Percentiles rank a stretch among this genome's conserved stretches.
phyloP scores from a whole-genome alignment of 2,888 invertebrate genomes.

The Andrena haemorrhoa region DNA sequence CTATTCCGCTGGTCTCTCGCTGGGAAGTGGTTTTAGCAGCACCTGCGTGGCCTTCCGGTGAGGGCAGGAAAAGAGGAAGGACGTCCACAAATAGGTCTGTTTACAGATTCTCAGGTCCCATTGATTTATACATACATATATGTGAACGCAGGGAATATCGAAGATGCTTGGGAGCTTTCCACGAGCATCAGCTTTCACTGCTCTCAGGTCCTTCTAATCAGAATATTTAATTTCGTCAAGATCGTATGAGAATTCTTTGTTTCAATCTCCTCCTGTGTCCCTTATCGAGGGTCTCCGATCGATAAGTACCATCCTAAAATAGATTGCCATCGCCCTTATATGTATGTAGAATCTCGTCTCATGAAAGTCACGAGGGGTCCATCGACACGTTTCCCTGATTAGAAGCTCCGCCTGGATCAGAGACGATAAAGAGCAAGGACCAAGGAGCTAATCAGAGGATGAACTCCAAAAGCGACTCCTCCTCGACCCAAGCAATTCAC shows the following conservation, averaged over 20 bases:
- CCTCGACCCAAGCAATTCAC: background rate
- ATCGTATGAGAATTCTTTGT: background rate
- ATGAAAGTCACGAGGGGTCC: conserved; percentile 15
- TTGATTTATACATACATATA: too few relatives aligned
- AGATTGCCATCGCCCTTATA: too few relatives aligned
- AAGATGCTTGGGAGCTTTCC: conserved; percentile 21
- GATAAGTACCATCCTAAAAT: too few relatives aligned
- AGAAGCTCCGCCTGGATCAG: conserved; percentile 1
- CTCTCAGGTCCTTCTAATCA: background rate
- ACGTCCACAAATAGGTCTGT: conserved; percentile 15
- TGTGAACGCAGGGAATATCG: background rate
- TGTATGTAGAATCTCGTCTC: too few relatives aligned
- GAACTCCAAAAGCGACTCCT: background rate
- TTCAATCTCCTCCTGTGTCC: background rate
- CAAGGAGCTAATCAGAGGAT: background rate
- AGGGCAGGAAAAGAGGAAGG: background rate
- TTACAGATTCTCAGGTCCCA: conserved; percentile 14
- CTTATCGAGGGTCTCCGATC: too few relatives aligned
- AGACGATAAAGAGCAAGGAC: background rate
- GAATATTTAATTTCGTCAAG: too few relatives aligned
- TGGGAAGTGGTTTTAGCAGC: background rate
- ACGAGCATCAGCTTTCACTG: conserved; percentile 35
- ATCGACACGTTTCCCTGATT: conserved; percentile 14
- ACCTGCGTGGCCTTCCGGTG: conserved; percentile 12
- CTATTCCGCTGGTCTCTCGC: background rate